Percentiles rank a stretch among this genome's conserved stretches.
Evolutionary conservation across 2,113 vertebrate genomes (phyloP).

Genomic region (Suncus etruscus): DNA sequence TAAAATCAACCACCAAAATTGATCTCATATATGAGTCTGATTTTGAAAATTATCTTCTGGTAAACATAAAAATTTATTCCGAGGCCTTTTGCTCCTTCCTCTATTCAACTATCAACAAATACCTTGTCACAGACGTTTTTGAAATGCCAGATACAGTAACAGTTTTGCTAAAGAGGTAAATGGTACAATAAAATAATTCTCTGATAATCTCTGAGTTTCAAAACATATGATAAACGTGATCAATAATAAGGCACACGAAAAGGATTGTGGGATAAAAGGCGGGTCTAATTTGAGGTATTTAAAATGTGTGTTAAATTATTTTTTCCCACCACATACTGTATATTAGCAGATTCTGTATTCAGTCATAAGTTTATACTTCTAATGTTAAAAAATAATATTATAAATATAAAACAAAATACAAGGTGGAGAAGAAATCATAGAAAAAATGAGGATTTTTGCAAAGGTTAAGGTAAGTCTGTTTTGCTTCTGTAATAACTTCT

Average conservation of each 20-base stretch:
- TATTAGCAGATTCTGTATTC: slow-evolving; percentile 64
- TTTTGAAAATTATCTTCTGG: slow-evolving; percentile 64
- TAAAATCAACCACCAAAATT: slow-evolving; percentile 17
- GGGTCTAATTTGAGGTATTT: slow-evolving; percentile 85
- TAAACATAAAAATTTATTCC: not conserved
- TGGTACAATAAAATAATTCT: slow-evolving; percentile 87
- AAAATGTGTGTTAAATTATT: slow-evolving; percentile 81
- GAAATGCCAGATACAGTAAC: slow-evolving; percentile 91
- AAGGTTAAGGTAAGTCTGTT: slow-evolving; percentile 77
- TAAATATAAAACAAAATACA: slow-evolving; percentile 62
- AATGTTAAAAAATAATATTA: slow-evolving; percentile 60
- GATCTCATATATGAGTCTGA: slow-evolving; percentile 8
- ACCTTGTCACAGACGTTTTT: slow-evolving; percentile 85
- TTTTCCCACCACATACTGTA: slow-evolving; percentile 64
- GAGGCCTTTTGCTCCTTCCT: slow-evolving; percentile 69
- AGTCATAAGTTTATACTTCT: slow-evolving; percentile 61
- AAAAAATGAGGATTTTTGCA: slow-evolving; percentile 64
- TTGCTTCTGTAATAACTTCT: slow-evolving; percentile 46
- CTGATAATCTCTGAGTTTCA: slow-evolving; percentile 85
- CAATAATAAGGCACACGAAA: slow-evolving; percentile 83
- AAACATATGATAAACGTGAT: slow-evolving; percentile 82
- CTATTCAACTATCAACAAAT: slow-evolving; percentile 81
- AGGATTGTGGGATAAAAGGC: slow-evolving; percentile 85
- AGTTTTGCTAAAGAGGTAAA: slow-evolving; percentile 89
- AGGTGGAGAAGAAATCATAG: slow-evolving; percentile 59